Percentiles rank a stretch among this genome's conserved stretches.
Conservation (phyloP, 2,888 invertebrate genomes). For the Amphipyra berbera region DNA sequence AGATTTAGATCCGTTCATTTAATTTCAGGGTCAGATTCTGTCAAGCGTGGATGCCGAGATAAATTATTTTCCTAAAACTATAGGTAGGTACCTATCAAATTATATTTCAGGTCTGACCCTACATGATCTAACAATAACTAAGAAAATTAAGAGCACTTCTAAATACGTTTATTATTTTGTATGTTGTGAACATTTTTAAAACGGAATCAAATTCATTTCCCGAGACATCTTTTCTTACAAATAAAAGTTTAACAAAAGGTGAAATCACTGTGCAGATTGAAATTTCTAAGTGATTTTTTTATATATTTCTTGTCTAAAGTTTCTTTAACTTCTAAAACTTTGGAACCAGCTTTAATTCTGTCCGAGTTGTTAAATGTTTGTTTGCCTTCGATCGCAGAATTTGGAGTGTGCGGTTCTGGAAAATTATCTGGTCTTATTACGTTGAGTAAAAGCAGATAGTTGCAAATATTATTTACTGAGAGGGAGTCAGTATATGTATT, state of each 20-base stretch:
- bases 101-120: background rate
- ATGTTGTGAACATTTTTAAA: no score
- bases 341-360: background rate
- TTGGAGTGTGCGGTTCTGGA: slow-evolving; percentile 56
- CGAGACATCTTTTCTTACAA: slow-evolving; percentile 1
- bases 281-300: slow-evolving; percentile 20
- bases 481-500: background rate
- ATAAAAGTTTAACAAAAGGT: background rate
- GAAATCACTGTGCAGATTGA: slow-evolving; percentile 1
- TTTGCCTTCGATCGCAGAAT: slow-evolving; percentile 63
- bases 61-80: background rate
- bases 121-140: no score
- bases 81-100: no score
- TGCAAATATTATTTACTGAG: background rate
- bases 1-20: background rate
- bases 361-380: slow-evolving; percentile 76
- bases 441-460: slow-evolving; percentile 15
- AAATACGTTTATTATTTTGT: no score
- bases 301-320: slow-evolving; percentile 13
- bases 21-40: background rate
- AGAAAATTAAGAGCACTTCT: no score
- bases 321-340: slow-evolving; percentile 7
- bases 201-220: background rate
- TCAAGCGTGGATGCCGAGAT: background rate
- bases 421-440: slow-evolving; percentile 8